Base-by-base conservation (phyloP, 2,113 vertebrate genomes). In the Mobula hypostoma region DNA sequence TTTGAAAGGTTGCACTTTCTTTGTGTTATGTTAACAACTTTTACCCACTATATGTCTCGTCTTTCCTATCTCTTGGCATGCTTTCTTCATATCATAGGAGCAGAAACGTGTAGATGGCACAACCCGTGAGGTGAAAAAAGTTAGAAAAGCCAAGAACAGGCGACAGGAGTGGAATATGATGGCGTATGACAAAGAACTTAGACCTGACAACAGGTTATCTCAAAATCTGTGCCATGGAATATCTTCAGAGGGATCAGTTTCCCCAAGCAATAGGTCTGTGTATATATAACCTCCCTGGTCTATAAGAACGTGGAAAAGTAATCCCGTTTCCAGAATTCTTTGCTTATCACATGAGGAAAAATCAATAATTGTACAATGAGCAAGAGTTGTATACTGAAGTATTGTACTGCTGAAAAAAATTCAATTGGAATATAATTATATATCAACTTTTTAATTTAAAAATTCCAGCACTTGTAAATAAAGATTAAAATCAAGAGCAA, bases 151-250 rank as follows among this genome's bases (percentile, higher is more conserved):
- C 94, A 97, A 99, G 94, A 99, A 99, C 97, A 98, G 99, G 96
- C 98, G 99, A 58, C 99, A 99, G 96, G 99, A 99, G 95, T 99
- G 99, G 99, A 99, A 98, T 96, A 99, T 99, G 98, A 98, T 99
- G 98, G 99, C 99, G 8, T 98, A 99, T 97, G 99, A 99, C 97
- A 99, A 99, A 96, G 99, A 99, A 96, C 98, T 99, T 96, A 98
- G 99, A 96, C 98, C 99, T 27, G 99, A 99, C 97, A 97, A 98
- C 96, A 97, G 98, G 95, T 97, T 98, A 95, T 98, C 98, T 95
- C 99, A 99, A 95, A 98, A 97, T 95, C 95, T 98, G 94, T 98
- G 98, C 97, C 97, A 98, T 94, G 98, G 98, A 95, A 97, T 98
- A 0, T 98, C 98, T 94, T 98, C 98, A 82, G 99, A 99, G 96